Evolutionary conservation across 2,797 vertebrate species (phyloP).

Genomic region (Scolopax bukidnonensis): DNA sequence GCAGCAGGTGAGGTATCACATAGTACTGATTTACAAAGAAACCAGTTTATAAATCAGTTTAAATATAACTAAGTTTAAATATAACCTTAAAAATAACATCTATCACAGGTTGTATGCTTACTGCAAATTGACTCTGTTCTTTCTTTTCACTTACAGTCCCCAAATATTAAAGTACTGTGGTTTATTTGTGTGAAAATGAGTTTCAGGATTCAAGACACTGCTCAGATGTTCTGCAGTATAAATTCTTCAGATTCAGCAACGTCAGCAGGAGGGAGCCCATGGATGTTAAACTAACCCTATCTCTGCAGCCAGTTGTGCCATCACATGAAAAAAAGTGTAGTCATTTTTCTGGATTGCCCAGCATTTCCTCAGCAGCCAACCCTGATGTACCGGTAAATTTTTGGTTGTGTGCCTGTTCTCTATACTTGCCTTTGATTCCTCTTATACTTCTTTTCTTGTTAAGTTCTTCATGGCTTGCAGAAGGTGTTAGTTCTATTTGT

Average conservation of each 20-base stretch:
- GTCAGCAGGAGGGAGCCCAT: background rate
- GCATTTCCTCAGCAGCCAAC: background rate
- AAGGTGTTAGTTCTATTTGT: background rate
- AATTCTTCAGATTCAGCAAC: background rate
- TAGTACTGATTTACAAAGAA: background rate
- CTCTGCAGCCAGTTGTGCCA: background rate
- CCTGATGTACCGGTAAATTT: background rate
- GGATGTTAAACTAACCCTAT: background rate
- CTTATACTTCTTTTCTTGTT: background rate
- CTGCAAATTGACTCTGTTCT: background rate
- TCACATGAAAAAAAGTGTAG: background rate
- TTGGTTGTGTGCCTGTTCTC: background rate
- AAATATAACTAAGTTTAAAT: background rate
- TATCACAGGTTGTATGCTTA: background rate
- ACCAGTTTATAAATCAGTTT: background rate
- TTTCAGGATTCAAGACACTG: background rate
- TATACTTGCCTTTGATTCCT: background rate
- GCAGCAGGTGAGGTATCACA: background rate
- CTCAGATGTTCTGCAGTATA: background rate
- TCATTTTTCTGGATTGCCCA: background rate
- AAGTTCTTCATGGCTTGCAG: slow-evolving; percentile 4
- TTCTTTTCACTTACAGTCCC: background rate
- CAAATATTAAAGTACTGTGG: background rate
- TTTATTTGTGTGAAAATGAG: background rate
- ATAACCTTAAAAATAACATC: background rate